phyloP scores from a whole-genome alignment of 2,888 invertebrate genomes.

The Tridacna crocea region DNA sequence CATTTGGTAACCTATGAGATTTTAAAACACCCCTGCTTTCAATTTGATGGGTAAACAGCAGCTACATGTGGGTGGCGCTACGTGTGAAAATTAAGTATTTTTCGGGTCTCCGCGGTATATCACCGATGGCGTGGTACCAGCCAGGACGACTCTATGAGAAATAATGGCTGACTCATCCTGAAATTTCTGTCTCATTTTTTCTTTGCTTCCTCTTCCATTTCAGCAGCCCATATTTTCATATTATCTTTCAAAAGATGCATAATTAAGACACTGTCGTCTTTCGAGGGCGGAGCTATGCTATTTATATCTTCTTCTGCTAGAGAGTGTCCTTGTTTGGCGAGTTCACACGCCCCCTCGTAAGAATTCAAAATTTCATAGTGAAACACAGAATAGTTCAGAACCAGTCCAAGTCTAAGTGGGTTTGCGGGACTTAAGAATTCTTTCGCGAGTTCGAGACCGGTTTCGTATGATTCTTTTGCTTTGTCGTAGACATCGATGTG shows the following conservation, averaged over 20 bases:
- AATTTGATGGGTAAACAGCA: too few species aligned
- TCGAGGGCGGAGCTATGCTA: conserved; percentile 14
- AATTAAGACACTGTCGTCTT: conserved; percentile 40
- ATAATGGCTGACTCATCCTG: too few species aligned
- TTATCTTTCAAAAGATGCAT: conserved; percentile 48
- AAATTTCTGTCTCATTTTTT: conserved; percentile 1
- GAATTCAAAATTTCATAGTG: conserved; percentile 49
- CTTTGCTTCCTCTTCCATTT: conserved; percentile 30
- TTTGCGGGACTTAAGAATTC: conserved; percentile 40
- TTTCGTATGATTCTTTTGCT: conserved; percentile 40
- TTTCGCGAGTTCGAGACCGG: conserved; percentile 29
- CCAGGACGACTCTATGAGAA: too few species aligned
- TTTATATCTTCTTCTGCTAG: conserved; percentile 39
- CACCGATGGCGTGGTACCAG: too few species aligned
- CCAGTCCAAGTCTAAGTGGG: conserved; percentile 45
- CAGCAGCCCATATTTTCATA: conserved; percentile 42
- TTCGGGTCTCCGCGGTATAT: too few species aligned
- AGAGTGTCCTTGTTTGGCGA: conserved; percentile 27
- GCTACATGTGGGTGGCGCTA: too few species aligned
- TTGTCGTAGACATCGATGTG: conserved; percentile 31
- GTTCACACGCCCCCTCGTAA: conserved; percentile 33
- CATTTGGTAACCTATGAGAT: too few species aligned
- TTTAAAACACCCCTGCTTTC: too few species aligned
- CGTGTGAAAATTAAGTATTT: too few species aligned
- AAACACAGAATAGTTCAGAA: conserved; percentile 52